Base-by-base conservation (phyloP, 1,140 invertebrate genomes). In the Drosophila simulans region DNA sequence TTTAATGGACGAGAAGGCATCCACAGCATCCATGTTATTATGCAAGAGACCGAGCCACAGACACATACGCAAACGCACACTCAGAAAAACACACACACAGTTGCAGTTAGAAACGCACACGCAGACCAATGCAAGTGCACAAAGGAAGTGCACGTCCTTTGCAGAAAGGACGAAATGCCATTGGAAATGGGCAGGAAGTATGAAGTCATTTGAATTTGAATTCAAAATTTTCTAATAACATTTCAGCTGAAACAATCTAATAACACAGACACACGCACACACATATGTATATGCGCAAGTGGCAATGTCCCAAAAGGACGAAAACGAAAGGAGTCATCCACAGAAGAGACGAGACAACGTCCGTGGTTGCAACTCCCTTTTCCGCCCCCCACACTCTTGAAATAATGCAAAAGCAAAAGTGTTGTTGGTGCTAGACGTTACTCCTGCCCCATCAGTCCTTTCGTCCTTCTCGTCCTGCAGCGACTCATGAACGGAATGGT, bases 201-300 rank as follows among this genome's bases (percentile, higher is more conserved):
- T 84, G 74, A 89, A 89, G 85, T 85, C 85, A 89, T 89, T 89
- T 90, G 84, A 89, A 83, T 89, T 89, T 89, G 84, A 89, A 89
- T 90, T 89, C 85, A 89, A 77, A 89, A 89, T 89, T 80, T 80
- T 89, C 84, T 89, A 89, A 89, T 89, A 89, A 89, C 84, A 84
- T 89, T 89, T 89, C 73, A 90, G 84, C 55, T 77, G 84, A 84
- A 89, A 89, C 84, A 89, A 89, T 89, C 84, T 84, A 89, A 89
- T 89, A 89, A 84, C 84, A 84, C 45, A 81, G 57, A 64, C 53
- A 56, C 12, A 49, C 37, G 49, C 40, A 48, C 15, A 40, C 40
- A 31, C n/a, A 56, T 48, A 65, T 65, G 34, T 49, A 65, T 65
- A 39, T 49, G 13, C 22, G 25, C 25, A 51, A 51, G 48, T n/a